phyloP scores from a whole-genome alignment of 1,140 invertebrate species.

The Nautilus pompilius region DNA sequence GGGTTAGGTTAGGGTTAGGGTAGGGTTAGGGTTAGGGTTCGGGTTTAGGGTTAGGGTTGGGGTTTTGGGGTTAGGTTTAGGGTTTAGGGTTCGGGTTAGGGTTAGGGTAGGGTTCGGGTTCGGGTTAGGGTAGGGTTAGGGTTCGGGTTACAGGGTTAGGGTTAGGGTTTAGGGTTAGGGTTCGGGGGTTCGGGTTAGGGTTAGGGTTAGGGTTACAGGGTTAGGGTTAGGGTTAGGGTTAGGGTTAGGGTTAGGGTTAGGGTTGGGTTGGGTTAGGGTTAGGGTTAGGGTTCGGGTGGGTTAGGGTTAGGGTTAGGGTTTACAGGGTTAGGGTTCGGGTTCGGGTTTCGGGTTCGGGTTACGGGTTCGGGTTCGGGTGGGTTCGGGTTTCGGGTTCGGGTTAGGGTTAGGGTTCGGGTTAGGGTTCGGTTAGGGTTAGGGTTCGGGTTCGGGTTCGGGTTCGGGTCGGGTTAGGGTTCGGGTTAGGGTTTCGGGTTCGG shows the following conservation, averaged over 20 bases:
- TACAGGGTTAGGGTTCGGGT: constrained; percentile 11
- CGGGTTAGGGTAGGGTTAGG: constrained; percentile 16
- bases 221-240: constrained; percentile 10
- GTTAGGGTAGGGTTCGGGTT: constrained; percentile 15
- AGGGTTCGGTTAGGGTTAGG: constrained; percentile 9
- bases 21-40: constrained; percentile 11
- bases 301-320: constrained; percentile 27
- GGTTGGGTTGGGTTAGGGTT: constrained; percentile 10
- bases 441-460: constrained; percentile 6
- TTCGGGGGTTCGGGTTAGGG: constrained; percentile 11
- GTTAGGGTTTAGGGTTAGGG: constrained; percentile 7
- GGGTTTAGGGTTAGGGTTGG: constrained; percentile 20
- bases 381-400: neutral
- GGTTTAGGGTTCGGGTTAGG: constrained; percentile 17
- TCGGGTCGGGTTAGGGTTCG: constrained; percentile 4
- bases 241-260: constrained; percentile 19
- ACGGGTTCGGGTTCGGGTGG: neutral
- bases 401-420: neutral
- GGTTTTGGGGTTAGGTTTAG: neutral
- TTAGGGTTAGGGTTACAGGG: neutral
- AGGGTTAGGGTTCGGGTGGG: constrained; percentile 8
- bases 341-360: constrained; percentile 1
- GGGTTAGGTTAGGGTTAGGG: constrained; percentile 17
- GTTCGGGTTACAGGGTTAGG: constrained; percentile 16
- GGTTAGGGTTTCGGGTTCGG: constrained; percentile 1